Base-by-base conservation (phyloP, 2,888 invertebrate species). In the Tyria jacobaeae region DNA sequence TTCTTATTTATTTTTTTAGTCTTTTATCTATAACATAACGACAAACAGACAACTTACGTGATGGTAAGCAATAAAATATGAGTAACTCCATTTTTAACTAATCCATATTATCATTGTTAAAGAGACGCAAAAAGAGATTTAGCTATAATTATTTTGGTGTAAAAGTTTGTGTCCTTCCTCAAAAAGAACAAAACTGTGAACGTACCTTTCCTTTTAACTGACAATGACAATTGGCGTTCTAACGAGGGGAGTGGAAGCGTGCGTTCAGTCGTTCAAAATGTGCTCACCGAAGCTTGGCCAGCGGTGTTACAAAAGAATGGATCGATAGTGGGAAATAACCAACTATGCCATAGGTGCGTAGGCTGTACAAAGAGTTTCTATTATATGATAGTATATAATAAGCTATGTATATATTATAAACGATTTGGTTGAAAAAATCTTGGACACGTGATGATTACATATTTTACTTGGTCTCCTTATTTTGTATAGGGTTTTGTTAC, bases 141-240 rank as follows among this genome's bases (percentile, higher is more conserved):
- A 21, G 0, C 3, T 44, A 10, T n/a, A 31, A 31, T 31, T 14
- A 6, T 51, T 21, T 21, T 25, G 15, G 1, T 21, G 35, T 4
- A 54, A 27, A 37, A 49, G 7, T 37, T 25, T 27, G 39, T 57
- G 2, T 57, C 7, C 14, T 4, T 17, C 14, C 25, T 31, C 6
- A 15, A 58, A 52, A 35, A 21, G n/a, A 14, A 1, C 15, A 24
- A 51, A 52, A 48, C 37, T 48, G 37, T 48, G 21, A 59, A 34
- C 17, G 47, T 53, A 31, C 25, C 14, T 60, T 60, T 51, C 17
- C 44, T 55, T 56, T 60, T 51, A 60, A 60, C 55, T 56, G 44
- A 34, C 52, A 50, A 73, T 60, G 71, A 71, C 68, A 74, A 68
- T 71, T 65, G 63, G 55, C 50, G 60, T 54, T 39, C 68, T 68